Evolutionary conservation across 1,140 invertebrate species (phyloP), one percentile per base, ranked within the genome.

Genomic region (Drosophila malerkotliana): DNA sequence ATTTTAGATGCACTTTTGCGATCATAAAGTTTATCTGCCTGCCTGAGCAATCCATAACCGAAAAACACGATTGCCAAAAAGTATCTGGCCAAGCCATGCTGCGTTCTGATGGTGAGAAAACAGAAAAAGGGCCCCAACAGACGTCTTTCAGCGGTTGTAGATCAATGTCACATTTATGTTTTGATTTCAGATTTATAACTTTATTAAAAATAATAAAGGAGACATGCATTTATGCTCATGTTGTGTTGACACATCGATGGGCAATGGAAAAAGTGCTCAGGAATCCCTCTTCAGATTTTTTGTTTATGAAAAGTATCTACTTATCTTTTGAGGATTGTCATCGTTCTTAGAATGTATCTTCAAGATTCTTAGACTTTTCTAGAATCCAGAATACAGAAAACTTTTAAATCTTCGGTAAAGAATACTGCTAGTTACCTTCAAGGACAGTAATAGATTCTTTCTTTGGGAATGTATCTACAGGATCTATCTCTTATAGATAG

Each of bases 101-200:
- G 4, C 32, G 32, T 28, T 53, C 24, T 14, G 61, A 58, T 34
- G 57, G 71, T 88, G 75, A 62, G 82, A 88, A 87, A 60, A 66
- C 49, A 28, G 21, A 85, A 82, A 76, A 82, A 69, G 51, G 69
- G 56, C 72, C 52, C 34, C 34, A n/a, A 61, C 32, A 56, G 58
- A 56, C 62, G 9, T 9, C 32, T 57, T 56, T 57, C 55, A 28
- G 28, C 47, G 56, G 75, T 69, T 87, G 78, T 87, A 88, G 83
- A 88, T 87, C 82, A 87, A 88, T 87, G 82, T 88, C 83, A 79
- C 49, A 64, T 88, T 87, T 82, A 82, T 82, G 71, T 75, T 78
- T 67, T 75, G 60, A 68, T 64, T 51, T 59, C 56, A 78, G 76
- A 87, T 87, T 87, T 87, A 87, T 87, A 88, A 87, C 83, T 88